phyloP scores from a whole-genome alignment of 1,140 invertebrate species.

The Lordiphosa clarofinis region DNA sequence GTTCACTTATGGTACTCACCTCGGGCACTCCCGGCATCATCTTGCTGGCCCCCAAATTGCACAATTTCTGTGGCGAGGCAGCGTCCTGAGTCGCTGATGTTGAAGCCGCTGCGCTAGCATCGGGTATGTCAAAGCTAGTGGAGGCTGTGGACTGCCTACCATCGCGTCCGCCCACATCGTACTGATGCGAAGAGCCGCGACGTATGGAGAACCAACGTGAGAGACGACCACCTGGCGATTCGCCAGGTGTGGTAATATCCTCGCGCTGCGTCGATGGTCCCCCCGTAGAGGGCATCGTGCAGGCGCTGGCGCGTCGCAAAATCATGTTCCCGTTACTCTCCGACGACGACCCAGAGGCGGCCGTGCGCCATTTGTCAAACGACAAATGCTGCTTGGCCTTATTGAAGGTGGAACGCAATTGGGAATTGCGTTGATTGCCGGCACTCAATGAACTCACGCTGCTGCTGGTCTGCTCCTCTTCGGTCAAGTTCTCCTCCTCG shows the following conservation, averaged over 20 bases:
- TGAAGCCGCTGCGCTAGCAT: slow-evolving; percentile 22
- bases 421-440: slow-evolving; percentile 76
- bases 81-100: slow-evolving; percentile 31
- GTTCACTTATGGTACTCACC: slow-evolving; percentile 79
- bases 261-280: slow-evolving; percentile 35
- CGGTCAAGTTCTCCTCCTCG: slow-evolving; percentile 52
- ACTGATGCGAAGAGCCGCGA: slow-evolving; percentile 88
- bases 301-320: slow-evolving; percentile 66
- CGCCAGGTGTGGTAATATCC: slow-evolving; percentile 81
- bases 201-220: slow-evolving; percentile 92
- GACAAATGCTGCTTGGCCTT: slow-evolving; percentile 80
- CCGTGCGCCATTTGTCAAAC: slow-evolving; percentile 80
- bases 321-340: slow-evolving; percentile 56
- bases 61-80: slow-evolving; percentile 56
- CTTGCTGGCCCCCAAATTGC: slow-evolving; percentile 56
- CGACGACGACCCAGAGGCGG: slow-evolving; percentile 47
- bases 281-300: slow-evolving; percentile 79
- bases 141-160: slow-evolving; percentile 60
- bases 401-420: slow-evolving; percentile 78
- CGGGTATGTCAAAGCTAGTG: slow-evolving; percentile 68
- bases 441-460: slow-evolving; percentile 72
- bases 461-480: slow-evolving; percentile 73
- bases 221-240: slow-evolving; percentile 85
- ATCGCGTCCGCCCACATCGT: slow-evolving; percentile 83
- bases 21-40: slow-evolving; percentile 90